Evolutionary conservation across 1,140 invertebrate species (phyloP), one percentile per base, ranked within the genome.

Genomic region (Aphelenchoides avenae): DNA sequence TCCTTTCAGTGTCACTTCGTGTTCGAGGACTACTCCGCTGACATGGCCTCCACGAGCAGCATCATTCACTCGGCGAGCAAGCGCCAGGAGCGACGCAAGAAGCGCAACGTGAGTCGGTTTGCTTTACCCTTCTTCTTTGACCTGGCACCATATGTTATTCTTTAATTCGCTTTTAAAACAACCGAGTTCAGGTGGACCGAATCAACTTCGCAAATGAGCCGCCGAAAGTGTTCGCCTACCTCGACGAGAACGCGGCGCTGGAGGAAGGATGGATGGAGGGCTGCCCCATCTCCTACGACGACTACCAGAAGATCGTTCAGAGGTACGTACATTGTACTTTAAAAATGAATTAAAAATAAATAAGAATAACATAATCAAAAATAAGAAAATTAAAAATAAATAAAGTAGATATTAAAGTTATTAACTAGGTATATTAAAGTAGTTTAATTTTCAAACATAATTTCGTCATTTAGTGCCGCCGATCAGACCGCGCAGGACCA

Each of bases 1-100:
- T 52, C 24, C n/a, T 57, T 57, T 57, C 57, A 57, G 55, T 30
- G 3, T n/a, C 55, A 57, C 59, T 57, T 57, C 36, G 55, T 57
- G 3, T 57, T 57, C 30, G 55, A 57, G 24, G 55, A 57, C 57
- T 57, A 62, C 33, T 63, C 39, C 11, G 3, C 57, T 7, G 7
- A 15, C 11, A 18, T 15, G 57, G 15, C 29, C 3, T 26, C 27
- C 4, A 57, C 39, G 3, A 18, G 44, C 51, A 58, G 55, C 15
- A 57, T 57, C 4, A 57, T 57, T 46, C 43, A 46, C n/a, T 3
- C n/a, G 3, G 27, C 43, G 15, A 18, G 18, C 18, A 36, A 36
- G 13, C 26, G 34, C 26, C 29, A 46, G 26, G 34, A 30, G n/a
- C 29, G 34, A n/a, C n/a, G n/a, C n/a, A n/a, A n/a, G n/a, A n/a